Base-by-base conservation (phyloP, 2,888 invertebrate species). In the Clanis bilineata region DNA sequence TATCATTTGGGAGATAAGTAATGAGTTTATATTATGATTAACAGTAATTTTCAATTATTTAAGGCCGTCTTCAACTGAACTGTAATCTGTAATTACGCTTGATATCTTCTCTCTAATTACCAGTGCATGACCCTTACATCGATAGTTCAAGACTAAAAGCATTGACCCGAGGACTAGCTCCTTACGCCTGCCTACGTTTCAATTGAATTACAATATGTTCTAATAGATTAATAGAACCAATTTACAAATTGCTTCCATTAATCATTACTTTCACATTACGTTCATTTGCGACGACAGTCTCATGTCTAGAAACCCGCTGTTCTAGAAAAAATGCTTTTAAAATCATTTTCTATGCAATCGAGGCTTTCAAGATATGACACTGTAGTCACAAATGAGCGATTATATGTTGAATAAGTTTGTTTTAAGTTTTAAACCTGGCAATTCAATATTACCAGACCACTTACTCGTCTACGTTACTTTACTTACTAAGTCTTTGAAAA, bases 111-210 rank as follows among this genome's bases (percentile, higher is more conserved):
- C n/a, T 23, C 62, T 75, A 70, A 79, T 82, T 79, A 79, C 69
- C 62, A 66, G 70, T 72, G 75, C 75, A 76, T 82, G 79, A 76
- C 77, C 76, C 71, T 71, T 67, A 68, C 72, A 65, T 69, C 71
- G n/a, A n/a, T n/a, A n/a, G n/a, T n/a, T n/a, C n/a, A 69, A 65
- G 66, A 61, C 69, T 78, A 68, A 80, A 77, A 79, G 71, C 77
- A 74, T 76, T 79, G 74, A 78, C 75, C 77, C 70, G 60, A 64
- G 65, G 62, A 60, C 36, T n/a, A 47, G n/a, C 47, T 47, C 25
- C 15, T 43, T 57, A 39, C 57, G 44, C 56, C 59, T 68, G 61
- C 63, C 66, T 73, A 70, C 69, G 70, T 73, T 69, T 70, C 57
- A 71, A 74, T 69, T 71, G 58, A 72, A 73, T 71, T 69, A 67